Conservation (phyloP, 2,888 invertebrate species). For the Bellardia pandia region DNA sequence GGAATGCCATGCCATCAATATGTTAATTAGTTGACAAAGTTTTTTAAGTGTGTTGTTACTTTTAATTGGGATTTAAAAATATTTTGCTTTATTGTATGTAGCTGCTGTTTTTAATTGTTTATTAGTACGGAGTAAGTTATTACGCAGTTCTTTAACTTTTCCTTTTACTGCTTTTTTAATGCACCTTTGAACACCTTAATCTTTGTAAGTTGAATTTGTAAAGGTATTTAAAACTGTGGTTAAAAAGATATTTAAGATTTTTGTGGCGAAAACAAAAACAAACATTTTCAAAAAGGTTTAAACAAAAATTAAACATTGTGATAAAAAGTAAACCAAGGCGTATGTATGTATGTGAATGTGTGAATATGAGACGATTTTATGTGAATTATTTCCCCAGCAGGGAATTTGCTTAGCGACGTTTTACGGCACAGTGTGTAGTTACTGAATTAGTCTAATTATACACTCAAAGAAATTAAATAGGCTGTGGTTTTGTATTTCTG, state of each 20-base stretch:
- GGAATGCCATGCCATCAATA: constrained; percentile 57
- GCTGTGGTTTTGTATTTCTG: no score
- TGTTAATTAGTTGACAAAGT: constrained; percentile 43
- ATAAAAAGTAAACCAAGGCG: constrained; percentile 38
- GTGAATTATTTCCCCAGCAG: constrained; percentile 37
- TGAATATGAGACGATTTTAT: constrained; percentile 25
- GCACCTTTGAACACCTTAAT: constrained; percentile 70
- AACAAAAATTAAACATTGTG: constrained; percentile 17
- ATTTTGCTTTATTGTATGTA: constrained; percentile 68
- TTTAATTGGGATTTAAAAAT: constrained; percentile 70
- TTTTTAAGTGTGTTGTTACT: constrained; percentile 52
- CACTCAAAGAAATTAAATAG: constrained; percentile 29
- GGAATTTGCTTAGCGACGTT: constrained; percentile 5
- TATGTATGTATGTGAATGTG: constrained; percentile 16
- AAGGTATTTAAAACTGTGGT: constrained; percentile 48
- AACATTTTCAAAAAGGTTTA: constrained; percentile 8
- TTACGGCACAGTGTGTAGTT: background rate
- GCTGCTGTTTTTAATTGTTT: constrained; percentile 50
- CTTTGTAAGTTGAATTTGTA: constrained; percentile 34
- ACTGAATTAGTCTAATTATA: constrained; percentile 11
- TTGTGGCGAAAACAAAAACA: constrained; percentile 10
- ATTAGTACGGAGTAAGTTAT: constrained; percentile 7
- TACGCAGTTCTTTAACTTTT: constrained; percentile 30
- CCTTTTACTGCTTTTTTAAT: constrained; percentile 47
- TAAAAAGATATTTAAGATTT: constrained; percentile 30